Evolutionary conservation across 2,888 invertebrate species (phyloP).

Genomic region (Tiliacea citrago): DNA sequence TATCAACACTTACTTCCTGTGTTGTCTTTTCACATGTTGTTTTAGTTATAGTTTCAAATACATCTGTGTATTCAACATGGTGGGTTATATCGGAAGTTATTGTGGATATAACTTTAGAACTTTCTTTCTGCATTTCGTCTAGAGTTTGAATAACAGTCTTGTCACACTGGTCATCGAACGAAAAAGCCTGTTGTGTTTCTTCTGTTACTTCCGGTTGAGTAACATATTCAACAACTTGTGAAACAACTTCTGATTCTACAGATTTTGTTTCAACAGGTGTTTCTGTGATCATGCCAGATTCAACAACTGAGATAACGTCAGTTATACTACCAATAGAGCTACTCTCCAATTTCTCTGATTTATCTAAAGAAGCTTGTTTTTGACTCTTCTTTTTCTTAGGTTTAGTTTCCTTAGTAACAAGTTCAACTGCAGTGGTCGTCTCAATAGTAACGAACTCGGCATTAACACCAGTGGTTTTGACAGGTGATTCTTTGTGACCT

Average conservation of each 20-base stretch:
- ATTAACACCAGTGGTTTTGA: constrained; percentile 51
- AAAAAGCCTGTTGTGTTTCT: not conserved
- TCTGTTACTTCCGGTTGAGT: constrained; percentile 17
- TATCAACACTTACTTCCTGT: not conserved
- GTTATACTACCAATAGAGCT: constrained; percentile 33
- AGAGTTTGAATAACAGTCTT: not conserved
- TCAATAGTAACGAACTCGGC: constrained; percentile 57
- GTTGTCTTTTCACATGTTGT: constrained; percentile 8
- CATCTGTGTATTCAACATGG: constrained; percentile 16
- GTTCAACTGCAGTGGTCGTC: constrained; percentile 44
- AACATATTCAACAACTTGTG: constrained; percentile 39
- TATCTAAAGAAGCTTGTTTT: constrained; percentile 57
- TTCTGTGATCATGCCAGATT: constrained; percentile 7
- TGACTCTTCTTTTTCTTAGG: constrained; percentile 68
- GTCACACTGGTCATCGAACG: not conserved
- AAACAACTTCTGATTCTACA: constrained; percentile 16
- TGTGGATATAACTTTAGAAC: constrained; percentile 15
- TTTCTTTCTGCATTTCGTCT: constrained; percentile 2
- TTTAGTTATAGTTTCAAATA: constrained; percentile 19
- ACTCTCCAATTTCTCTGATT: constrained; percentile 48
- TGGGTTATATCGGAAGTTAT: constrained; percentile 9
- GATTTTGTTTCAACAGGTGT: constrained; percentile 13
- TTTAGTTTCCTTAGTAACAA: constrained; percentile 57
- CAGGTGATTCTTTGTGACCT: constrained; percentile 65
- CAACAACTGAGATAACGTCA: constrained; percentile 21